phyloP scores from a whole-genome alignment of 2,113 vertebrate genomes.

The Silurus meridionalis region DNA sequence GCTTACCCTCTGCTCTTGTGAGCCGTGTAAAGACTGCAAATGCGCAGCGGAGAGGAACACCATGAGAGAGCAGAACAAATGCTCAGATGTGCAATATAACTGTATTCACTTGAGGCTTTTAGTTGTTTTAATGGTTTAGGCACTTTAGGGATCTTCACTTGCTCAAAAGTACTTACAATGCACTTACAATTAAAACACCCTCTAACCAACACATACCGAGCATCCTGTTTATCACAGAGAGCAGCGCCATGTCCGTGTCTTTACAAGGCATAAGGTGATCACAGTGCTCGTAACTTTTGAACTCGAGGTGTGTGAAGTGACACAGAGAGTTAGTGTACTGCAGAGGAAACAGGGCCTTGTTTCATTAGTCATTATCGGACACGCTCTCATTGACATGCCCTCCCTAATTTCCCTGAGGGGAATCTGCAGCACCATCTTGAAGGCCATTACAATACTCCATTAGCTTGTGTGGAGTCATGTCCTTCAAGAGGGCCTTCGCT shows the following conservation, averaged over 20 bases:
- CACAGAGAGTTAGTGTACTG: constrained; percentile 13
- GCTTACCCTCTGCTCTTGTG: background rate
- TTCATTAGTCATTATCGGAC: constrained; percentile 45
- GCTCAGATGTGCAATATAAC: background rate
- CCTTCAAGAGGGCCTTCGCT: constrained; percentile 26
- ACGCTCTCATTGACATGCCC: constrained; percentile 42
- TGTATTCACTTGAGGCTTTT: background rate
- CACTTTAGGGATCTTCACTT: background rate
- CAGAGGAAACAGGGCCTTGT: constrained; percentile 30
- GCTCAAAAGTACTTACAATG: background rate
- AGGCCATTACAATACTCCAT: constrained; percentile 47
- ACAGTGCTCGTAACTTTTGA: constrained; percentile 3
- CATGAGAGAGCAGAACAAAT: constrained; percentile 4
- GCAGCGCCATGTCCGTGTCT: background rate
- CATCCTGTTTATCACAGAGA: background rate
- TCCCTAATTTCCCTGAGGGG: constrained; percentile 31
- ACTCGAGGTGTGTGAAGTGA: constrained; percentile 19
- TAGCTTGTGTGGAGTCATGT: constrained; percentile 29
- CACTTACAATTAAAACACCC: background rate
- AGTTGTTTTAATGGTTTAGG: constrained; percentile 24
- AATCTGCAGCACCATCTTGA: constrained; percentile 34
- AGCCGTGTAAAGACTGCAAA: constrained; percentile 12
- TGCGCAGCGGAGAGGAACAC: background rate
- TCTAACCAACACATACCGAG: background rate
- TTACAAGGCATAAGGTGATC: background rate